Conservation (phyloP, 2,797 vertebrate genomes). For the Cygnus olor region DNA sequence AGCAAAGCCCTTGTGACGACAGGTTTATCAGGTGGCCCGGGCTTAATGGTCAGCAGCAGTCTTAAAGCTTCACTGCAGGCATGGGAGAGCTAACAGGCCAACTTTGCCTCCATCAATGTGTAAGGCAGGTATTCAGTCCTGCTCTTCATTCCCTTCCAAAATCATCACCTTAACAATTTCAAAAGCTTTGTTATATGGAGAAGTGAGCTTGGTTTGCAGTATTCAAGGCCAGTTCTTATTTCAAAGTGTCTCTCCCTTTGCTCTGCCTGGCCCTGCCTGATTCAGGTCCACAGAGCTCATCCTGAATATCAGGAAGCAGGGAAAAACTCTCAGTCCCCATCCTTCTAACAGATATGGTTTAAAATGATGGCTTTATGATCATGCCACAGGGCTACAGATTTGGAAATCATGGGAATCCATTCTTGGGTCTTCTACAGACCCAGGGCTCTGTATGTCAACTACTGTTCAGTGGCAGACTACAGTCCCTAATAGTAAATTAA, state of each 20-base stretch:
- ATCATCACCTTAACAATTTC: background rate
- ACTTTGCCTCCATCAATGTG: background rate
- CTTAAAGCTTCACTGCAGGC: background rate
- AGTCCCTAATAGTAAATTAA: background rate
- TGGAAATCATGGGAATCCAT: background rate
- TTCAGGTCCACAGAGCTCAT: background rate
- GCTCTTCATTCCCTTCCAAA: background rate
- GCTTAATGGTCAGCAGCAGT: background rate
- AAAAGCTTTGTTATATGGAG: background rate
- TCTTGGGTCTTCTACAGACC: background rate
- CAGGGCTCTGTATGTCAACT: background rate
- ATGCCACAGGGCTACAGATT: background rate
- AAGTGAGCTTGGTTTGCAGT: background rate
- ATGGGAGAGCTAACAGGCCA: background rate
- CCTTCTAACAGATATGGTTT: background rate
- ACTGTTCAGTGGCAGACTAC: background rate
- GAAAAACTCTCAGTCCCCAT: background rate
- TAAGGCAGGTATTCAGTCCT: background rate
- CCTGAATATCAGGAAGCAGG: background rate
- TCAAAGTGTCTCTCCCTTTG: background rate
- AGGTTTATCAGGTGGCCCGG: background rate
- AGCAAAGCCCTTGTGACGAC: background rate
- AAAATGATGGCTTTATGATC: background rate
- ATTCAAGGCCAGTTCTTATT: background rate
- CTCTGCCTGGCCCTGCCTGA: background rate